Evolutionary conservation across 2,113 vertebrate species (phyloP).

Genomic region (Deroptyus accipitrinus): DNA sequence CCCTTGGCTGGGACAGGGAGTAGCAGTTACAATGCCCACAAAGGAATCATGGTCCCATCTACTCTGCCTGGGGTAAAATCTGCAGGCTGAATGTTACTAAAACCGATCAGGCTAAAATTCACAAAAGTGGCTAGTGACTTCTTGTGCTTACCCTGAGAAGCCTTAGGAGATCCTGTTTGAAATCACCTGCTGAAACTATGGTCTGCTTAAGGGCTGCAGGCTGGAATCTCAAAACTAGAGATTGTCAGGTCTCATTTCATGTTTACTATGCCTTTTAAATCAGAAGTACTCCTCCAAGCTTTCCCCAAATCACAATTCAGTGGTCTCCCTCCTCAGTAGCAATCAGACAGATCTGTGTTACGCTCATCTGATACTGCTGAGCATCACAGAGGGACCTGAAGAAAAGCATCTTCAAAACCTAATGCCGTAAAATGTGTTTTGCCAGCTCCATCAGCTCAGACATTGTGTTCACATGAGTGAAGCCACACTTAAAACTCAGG

Average conservation of each 20-base stretch:
- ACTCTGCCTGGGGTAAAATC: background rate
- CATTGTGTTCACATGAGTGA: background rate
- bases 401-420: background rate
- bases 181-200: background rate
- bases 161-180: background rate
- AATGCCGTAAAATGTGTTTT: background rate
- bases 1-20: background rate
- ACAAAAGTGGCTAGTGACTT: background rate
- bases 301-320: background rate
- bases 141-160: background rate
- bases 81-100: background rate
- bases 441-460: background rate
- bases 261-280: background rate
- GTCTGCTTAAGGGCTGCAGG: background rate
- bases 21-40: background rate
- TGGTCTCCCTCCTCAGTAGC: accelerated
- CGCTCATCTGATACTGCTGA: background rate
- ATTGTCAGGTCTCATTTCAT: background rate
- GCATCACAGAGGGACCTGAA: background rate
- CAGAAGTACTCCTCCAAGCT: background rate
- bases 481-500: background rate
- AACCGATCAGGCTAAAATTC: background rate
- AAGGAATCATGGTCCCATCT: background rate
- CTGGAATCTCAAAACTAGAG: background rate
- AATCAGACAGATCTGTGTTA: background rate